phyloP scores from a whole-genome alignment of 2,888 invertebrate genomes.

The Agrochola litura region DNA sequence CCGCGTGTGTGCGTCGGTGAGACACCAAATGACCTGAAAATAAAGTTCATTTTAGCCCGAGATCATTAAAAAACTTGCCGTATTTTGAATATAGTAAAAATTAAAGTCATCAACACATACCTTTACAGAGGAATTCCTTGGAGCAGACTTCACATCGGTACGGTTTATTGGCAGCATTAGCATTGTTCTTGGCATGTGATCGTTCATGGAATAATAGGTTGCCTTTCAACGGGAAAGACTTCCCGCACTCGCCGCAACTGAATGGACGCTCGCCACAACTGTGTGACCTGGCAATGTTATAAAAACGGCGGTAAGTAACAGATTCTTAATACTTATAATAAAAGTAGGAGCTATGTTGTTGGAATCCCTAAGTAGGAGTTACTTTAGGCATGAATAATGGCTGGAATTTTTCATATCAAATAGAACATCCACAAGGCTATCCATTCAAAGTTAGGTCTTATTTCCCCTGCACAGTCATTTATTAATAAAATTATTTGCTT shows the following conservation, averaged over 20 bases:
- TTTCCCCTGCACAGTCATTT: not conserved
- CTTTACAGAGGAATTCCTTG: constrained; percentile 97
- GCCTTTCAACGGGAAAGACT: constrained; percentile 96
- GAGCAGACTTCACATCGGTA: constrained; percentile 96
- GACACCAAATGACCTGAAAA: constrained; percentile 93
- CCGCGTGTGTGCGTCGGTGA: constrained; percentile 94
- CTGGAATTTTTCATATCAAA: not conserved
- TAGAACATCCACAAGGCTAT: not conserved
- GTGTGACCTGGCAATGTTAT: constrained; percentile 83
- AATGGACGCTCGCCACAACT: constrained; percentile 95
- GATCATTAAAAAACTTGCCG: not conserved
- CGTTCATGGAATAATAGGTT: constrained; percentile 96
- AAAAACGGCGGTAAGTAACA: not conserved
- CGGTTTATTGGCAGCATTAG: constrained; percentile 89
- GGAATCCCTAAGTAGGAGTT: not conserved
- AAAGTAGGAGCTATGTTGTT: not conserved
- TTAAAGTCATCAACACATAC: constrained; percentile 75
- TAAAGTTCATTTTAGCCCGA: not conserved
- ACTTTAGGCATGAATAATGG: not conserved
- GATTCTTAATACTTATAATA: not conserved
- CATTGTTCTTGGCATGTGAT: constrained; percentile 94
- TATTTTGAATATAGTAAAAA: not conserved
- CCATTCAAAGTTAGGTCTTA: not conserved
- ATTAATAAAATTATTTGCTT: not conserved
- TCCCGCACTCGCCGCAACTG: constrained; percentile 96